Base-by-base conservation (phyloP, 2,888 invertebrate species). In the Lasioglossum pauxillum region DNA sequence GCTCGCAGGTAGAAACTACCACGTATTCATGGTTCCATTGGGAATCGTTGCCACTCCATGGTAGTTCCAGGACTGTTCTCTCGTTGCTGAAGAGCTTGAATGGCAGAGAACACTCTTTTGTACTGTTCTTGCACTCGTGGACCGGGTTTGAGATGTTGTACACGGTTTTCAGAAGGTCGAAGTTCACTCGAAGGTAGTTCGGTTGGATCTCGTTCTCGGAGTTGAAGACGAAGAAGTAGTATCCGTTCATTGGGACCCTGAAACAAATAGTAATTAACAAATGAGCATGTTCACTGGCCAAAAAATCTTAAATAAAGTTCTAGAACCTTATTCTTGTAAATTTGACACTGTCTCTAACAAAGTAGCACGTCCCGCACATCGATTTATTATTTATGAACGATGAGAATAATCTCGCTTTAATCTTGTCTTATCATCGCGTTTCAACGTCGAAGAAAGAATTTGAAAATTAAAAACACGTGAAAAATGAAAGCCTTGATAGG, bases 201-300 rank as follows among this genome's bases (percentile, higher is more conserved):
- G 96, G 95, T 93, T 97, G 97, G 1, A 97, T 96, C 92, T 98
- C 98, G 93, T 98, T 98, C 94, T 98, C 98, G 10, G 98, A 98
- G 94, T 97, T 97, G 95, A 98, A 98, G 0, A 98, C 97, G 95
- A 98, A 98, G 95, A 98, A 98, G 92, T 98, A 98, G 94, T 98
- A 98, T 12, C 98, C 98, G 90, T 97, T 97, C 0, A 96, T 96
- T 75, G 97, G 97, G 0, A 98, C 97, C 90, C 97, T 97, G 94
- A 57, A 78, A 16, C 12, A 57, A 41, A 80, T 69, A 44, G 71
- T 49, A 67, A 0, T 60, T 27, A 27, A 60, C 3, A 23, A 53
- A 53, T 53, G 8, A 53, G 2, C 53, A 23, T 7, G 23, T 23
- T 5, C 23, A 23, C 53, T 53, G 23, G 12, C 12, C 3, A 44